Percentiles rank a stretch among this genome's conserved stretches.
Evolutionary conservation across 1,140 invertebrate genomes (phyloP).

Genomic region (Dufourea novaeangliae): DNA sequence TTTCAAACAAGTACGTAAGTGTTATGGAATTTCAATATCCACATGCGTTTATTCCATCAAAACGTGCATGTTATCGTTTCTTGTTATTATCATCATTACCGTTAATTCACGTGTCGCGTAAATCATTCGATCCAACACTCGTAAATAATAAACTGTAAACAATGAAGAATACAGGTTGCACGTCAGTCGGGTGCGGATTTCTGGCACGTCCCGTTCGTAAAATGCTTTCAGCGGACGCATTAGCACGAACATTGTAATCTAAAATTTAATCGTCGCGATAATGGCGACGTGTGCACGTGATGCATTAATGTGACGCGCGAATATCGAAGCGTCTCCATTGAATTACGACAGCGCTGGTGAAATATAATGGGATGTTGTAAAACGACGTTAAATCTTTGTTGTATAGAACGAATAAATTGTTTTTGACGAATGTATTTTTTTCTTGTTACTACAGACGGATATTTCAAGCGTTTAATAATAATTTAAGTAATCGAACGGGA

Average conservation of each 20-base stretch:
- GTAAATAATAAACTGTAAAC: not conserved
- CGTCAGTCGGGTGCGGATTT: conserved; percentile 2
- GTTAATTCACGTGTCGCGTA: not conserved
- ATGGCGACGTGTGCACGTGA: not conserved
- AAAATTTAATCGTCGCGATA: conserved; percentile 38
- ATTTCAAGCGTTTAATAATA: too few species aligned
- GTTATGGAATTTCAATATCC: not conserved
- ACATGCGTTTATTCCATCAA: not conserved
- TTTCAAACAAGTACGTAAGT: too few species aligned
- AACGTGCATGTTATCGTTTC: not conserved
- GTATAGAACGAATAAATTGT: too few species aligned
- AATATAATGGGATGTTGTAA: not conserved
- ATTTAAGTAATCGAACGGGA: too few species aligned
- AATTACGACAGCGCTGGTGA: not conserved
- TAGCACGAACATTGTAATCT: conserved; percentile 12
- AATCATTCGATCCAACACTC: too few species aligned
- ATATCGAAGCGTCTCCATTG: not conserved
- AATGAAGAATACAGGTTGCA: not conserved
- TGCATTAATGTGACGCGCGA: conserved; percentile 14
- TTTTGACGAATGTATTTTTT: too few species aligned
- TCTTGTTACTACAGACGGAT: too few species aligned
- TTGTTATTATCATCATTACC: not conserved
- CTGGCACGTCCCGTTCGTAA: not conserved
- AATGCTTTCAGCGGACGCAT: conserved; percentile 25
- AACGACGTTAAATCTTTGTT: too few species aligned